These are phyloP conservation scores for Diuraphis noxia DNA, from an alignment of 1,140 invertebrate genomes.

Conservation along the genomic window DNA sequence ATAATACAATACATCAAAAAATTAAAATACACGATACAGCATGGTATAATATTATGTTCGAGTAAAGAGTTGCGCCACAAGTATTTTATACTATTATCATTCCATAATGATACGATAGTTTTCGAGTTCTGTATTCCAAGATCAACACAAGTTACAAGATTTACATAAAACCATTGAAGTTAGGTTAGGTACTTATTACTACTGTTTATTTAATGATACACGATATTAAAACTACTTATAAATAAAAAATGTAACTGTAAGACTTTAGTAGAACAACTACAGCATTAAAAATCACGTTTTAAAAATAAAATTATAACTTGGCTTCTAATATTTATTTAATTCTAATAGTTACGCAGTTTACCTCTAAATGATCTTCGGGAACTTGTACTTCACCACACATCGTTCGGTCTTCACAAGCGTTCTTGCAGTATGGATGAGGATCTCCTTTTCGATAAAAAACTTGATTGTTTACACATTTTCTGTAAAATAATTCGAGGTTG, in stretches of 20 bases:
- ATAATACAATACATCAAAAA: neutral
- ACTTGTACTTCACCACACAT: conserved; percentile 94
- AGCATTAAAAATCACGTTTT: neutral
- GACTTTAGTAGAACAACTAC: neutral
- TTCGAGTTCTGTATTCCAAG: neutral
- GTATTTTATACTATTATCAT: neutral
- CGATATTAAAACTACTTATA: neutral
- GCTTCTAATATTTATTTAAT: neutral
- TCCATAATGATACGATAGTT: neutral
- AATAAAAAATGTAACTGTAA: neutral
- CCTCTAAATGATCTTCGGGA: conserved; percentile 88
- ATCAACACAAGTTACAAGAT: neutral
- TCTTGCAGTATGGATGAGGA: conserved; percentile 84
- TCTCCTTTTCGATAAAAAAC: conserved; percentile 75
- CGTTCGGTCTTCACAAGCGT: conserved; percentile 79
- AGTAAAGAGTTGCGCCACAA: neutral
- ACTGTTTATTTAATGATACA: too few relatives aligned
- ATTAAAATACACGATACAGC: neutral
- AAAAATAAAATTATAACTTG: neutral
- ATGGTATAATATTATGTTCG: neutral
- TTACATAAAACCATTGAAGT: neutral
- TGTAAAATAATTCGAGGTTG: conserved; percentile 60
- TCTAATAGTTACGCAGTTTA: conserved; percentile 59
- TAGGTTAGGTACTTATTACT: neutral
- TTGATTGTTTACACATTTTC: conserved; percentile 79